Conservation (phyloP, 1,140 invertebrate species). For the Caenorhabditis remanei region DNA sequence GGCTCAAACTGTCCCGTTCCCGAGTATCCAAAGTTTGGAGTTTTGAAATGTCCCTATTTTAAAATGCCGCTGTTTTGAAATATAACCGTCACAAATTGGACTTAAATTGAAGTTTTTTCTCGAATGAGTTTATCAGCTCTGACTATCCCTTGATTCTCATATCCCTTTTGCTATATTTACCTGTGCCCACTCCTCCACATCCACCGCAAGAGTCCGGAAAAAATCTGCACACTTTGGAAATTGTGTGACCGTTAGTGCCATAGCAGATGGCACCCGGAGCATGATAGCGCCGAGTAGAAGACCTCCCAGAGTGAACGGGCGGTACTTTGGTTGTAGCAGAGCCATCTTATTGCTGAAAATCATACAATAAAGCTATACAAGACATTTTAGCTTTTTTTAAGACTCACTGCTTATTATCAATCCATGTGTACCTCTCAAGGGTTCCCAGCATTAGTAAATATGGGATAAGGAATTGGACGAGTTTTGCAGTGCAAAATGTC, state of each 20-base stretch:
- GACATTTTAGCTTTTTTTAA: background rate
- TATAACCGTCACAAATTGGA: too few relatives aligned
- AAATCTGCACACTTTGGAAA: conserved; percentile 57
- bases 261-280: conserved; percentile 15
- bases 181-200: conserved; percentile 54
- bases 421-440: conserved; percentile 15
- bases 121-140: too few relatives aligned
- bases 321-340: conserved; percentile 19
- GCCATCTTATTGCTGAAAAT: conserved; percentile 47
- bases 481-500: background rate
- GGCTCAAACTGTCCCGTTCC: too few relatives aligned
- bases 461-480: background rate
- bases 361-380: too few relatives aligned
- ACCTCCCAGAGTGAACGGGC: conserved; percentile 1
- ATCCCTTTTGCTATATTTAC: background rate
- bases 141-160: too few relatives aligned
- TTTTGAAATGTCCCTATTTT: too few relatives aligned
- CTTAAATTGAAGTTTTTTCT: too few relatives aligned
- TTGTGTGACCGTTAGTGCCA: conserved; percentile 35
- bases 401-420: conserved; percentile 36
- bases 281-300: conserved; percentile 4
- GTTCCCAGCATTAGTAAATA: conserved; percentile 21
- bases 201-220: conserved; percentile 57
- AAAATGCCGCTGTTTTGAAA: too few relatives aligned
- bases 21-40: too few relatives aligned